Conservation (phyloP, 2,797 vertebrate species). For the Psittacula derbiana region DNA sequence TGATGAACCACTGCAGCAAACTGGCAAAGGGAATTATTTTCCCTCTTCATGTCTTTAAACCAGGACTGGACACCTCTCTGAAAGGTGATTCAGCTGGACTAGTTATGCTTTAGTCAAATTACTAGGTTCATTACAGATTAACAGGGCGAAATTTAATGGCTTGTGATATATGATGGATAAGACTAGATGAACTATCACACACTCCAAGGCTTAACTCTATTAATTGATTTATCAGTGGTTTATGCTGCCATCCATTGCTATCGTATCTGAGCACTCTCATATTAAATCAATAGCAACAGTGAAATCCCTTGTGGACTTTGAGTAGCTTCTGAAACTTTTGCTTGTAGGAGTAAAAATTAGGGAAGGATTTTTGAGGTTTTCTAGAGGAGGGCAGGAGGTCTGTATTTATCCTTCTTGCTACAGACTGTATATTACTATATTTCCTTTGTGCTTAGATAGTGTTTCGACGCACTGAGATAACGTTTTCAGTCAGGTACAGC, state of each 20-base stretch:
- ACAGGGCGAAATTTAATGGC: not conserved
- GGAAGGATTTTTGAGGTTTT: not conserved
- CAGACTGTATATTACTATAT: not conserved
- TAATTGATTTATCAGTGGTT: conserved; percentile 24
- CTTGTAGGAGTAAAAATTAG: conserved; percentile 4
- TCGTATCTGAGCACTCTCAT: not conserved
- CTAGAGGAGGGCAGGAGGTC: not conserved
- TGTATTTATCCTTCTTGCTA: not conserved
- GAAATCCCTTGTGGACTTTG: not conserved
- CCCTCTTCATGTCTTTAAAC: not conserved
- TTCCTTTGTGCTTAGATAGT: not conserved
- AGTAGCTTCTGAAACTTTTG: not conserved
- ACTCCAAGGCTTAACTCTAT: not conserved
- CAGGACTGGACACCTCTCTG: not conserved
- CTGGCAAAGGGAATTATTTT: not conserved
- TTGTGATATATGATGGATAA: not conserved
- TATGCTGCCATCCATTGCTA: not conserved
- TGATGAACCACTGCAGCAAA: not conserved
- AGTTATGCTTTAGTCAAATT: not conserved
- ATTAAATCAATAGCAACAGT: not conserved
- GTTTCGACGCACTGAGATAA: not conserved
- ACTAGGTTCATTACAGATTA: not conserved
- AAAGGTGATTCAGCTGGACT: not conserved
- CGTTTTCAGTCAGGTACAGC: not conserved
- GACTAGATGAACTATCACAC: not conserved